Percentiles rank a stretch among this genome's conserved stretches.
Conservation (phyloP, 2,888 invertebrate genomes). For the Villa cingulata region DNA sequence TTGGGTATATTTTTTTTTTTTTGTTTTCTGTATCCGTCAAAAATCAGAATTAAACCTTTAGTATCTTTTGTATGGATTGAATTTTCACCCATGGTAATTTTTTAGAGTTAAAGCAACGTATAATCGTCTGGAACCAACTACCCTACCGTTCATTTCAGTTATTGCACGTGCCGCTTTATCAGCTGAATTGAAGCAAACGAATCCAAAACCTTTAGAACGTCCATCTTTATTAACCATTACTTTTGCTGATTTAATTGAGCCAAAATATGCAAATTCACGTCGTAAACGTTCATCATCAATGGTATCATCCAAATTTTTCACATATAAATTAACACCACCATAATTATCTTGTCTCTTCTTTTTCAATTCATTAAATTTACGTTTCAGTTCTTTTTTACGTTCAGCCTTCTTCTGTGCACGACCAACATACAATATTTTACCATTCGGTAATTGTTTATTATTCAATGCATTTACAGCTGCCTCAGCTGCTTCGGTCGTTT, state of each 20-base stretch:
- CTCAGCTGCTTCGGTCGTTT: slow-evolving; percentile 91
- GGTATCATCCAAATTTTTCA: slow-evolving; percentile 96
- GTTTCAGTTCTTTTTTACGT: slow-evolving; percentile 89
- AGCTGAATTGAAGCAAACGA: slow-evolving; percentile 95
- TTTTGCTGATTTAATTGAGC: slow-evolving; percentile 97
- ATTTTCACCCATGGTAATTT: too few relatives aligned
- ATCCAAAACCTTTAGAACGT: slow-evolving; percentile 93
- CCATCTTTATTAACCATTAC: slow-evolving; percentile 94
- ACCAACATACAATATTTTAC: slow-evolving; percentile 85
- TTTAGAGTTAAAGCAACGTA: too few relatives aligned
- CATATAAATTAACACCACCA: slow-evolving; percentile 43
- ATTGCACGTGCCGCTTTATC: slow-evolving; percentile 94
- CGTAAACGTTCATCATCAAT: slow-evolving; percentile 94
- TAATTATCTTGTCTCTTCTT: slow-evolving; percentile 48
- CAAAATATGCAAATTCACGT: slow-evolving; percentile 89
- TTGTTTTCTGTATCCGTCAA: too few relatives aligned
- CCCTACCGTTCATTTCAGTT: too few relatives aligned
- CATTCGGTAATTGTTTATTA: slow-evolving; percentile 75
- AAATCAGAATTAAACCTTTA: too few relatives aligned
- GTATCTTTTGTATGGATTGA: too few relatives aligned
- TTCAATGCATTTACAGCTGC: slow-evolving; percentile 84
- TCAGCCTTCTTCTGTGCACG: slow-evolving; percentile 99
- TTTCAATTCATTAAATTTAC: slow-evolving; percentile 86
- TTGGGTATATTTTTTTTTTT: too few relatives aligned
- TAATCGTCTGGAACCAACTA: too few relatives aligned